These are phyloP conservation scores for Zalophus californianus DNA, from an alignment of 2,797 vertebrate species.

Conservation along the genomic window DNA sequence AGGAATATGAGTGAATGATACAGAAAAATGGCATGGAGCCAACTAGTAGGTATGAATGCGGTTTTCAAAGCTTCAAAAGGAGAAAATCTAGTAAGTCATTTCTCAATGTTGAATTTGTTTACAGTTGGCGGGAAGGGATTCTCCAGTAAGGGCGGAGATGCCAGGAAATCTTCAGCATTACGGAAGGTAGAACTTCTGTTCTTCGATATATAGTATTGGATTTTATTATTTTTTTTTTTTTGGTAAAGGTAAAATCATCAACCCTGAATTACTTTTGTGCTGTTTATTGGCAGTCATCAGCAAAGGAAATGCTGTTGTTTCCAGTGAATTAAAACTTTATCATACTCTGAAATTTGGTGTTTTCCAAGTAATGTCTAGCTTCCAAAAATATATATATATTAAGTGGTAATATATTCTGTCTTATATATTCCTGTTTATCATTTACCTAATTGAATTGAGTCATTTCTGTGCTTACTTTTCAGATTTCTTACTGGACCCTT, in stretches of 20 bases:
- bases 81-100: neutral
- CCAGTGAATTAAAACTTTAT: neutral
- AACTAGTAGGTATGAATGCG: neutral
- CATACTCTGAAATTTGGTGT: neutral
- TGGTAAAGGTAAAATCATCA: neutral
- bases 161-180: constrained; percentile 98
- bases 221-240: neutral
- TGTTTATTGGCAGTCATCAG: neutral
- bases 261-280: neutral
- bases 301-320: neutral
- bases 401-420: neutral
- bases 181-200: constrained; percentile 92
- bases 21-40: neutral
- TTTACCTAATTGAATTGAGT: neutral
- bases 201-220: neutral
- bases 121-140: constrained; percentile 97
- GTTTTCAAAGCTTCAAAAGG: neutral
- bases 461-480: constrained; percentile 78
- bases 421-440: constrained; percentile 11
- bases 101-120: constrained; percentile 71
- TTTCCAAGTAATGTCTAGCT: neutral
- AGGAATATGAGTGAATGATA: neutral
- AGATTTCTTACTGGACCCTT: constrained; percentile 98
- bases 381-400: neutral
- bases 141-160: constrained; percentile 96